Evolutionary conservation across 2,797 vertebrate species (phyloP).

Genomic region (Spinibarbus caldwelli): DNA sequence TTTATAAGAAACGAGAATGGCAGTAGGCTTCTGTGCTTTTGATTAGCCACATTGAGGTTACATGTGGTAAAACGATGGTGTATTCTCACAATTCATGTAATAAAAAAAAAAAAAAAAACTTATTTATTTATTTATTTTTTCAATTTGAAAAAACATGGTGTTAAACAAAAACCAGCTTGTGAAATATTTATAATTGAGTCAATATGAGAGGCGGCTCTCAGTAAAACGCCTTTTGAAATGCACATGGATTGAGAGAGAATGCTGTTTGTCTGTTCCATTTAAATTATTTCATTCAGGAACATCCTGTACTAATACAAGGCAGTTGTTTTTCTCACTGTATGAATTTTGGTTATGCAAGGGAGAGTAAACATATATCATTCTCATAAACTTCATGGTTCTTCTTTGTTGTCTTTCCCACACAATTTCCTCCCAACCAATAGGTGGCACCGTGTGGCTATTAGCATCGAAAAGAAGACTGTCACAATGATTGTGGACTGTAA

Average conservation of each 20-base stretch:
- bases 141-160: slow-evolving; percentile 37
- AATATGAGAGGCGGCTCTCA: slow-evolving; percentile 9
- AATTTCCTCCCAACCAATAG: slow-evolving; percentile 67
- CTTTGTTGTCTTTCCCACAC: slow-evolving; percentile 10
- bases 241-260: not conserved
- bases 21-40: slow-evolving; percentile 24
- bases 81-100: not conserved
- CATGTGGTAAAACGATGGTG: not conserved
- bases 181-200: slow-evolving; percentile 10
- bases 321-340: not conserved
- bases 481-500: slow-evolving; percentile 98
- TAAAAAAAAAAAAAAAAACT: not conserved
- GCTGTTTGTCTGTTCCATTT: not conserved
- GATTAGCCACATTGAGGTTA: slow-evolving; percentile 5
- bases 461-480: slow-evolving; percentile 93
- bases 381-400: not conserved
- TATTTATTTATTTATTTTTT: too few relatives aligned
- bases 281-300: slow-evolving; percentile 7
- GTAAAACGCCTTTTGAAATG: not conserved
- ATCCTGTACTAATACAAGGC: not conserved
- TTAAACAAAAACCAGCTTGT: slow-evolving; percentile 10
- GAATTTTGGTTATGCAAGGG: not conserved
- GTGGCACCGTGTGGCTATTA: slow-evolving; percentile 97
- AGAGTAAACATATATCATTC: not conserved
- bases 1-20: not conserved